Evolutionary conservation across 2,113 vertebrate genomes (phyloP).

Genomic region (Balaenoptera acutorostrata): DNA sequence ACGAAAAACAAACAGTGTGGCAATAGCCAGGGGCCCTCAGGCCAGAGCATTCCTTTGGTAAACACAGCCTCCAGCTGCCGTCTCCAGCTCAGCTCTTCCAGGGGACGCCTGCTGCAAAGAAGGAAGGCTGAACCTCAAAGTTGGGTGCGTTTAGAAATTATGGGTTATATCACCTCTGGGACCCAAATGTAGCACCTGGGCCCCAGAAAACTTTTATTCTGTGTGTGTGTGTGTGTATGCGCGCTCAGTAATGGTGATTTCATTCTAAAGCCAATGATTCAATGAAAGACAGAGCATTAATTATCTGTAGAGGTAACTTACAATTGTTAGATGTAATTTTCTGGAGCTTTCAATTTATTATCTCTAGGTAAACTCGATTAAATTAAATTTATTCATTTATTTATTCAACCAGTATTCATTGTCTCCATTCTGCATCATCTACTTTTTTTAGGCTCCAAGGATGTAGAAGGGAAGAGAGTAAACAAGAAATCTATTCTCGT

Average conservation of each 20-base stretch:
- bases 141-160: not conserved
- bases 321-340: not conserved
- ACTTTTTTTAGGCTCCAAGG: not conserved
- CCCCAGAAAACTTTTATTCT: not conserved
- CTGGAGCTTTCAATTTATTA: not conserved
- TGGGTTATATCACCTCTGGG: not conserved
- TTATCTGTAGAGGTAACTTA: not conserved
- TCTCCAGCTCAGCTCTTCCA: not conserved
- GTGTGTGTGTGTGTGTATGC: not conserved
- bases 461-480: not conserved
- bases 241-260: not conserved
- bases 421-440: not conserved
- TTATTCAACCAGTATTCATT: not conserved
- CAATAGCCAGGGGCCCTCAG: not conserved
- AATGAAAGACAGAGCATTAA: not conserved
- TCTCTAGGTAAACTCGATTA: not conserved
- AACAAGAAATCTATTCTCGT: not conserved
- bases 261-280: not conserved
- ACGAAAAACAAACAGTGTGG: conserved; percentile 28
- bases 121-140: not conserved
- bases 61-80: not conserved
- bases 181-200: not conserved
- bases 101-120: not conserved
- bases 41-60: not conserved
- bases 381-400: not conserved